These are phyloP conservation scores for Chunga burmeisteri DNA, from an alignment of 2,113 vertebrate species.

Conservation along the genomic window DNA sequence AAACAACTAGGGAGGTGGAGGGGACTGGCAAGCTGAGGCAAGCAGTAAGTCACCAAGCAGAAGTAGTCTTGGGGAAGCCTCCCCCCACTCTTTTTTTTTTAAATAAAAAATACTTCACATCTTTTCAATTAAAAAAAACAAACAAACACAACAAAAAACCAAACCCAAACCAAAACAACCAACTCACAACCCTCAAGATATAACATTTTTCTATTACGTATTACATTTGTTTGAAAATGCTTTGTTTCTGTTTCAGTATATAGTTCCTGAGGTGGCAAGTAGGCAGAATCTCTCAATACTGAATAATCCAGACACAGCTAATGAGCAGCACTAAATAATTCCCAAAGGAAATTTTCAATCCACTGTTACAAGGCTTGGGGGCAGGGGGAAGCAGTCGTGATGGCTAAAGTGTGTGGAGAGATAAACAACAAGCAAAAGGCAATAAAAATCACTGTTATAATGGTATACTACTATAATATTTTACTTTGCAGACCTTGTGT, in stretches of 20 bases:
- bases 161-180: not conserved
- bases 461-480: not conserved
- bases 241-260: not conserved
- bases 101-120: not conserved
- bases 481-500: constrained; percentile 85
- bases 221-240: not conserved
- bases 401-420: not conserved
- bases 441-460: not conserved
- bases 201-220: not conserved
- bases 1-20: not conserved
- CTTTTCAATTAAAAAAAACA: not conserved
- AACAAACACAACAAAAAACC: not conserved
- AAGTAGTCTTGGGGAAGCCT: not conserved
- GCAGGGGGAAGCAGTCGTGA: accelerated
- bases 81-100: accelerated
- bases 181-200: not conserved
- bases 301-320: not conserved
- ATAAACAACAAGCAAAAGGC: not conserved
- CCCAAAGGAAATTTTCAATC: not conserved
- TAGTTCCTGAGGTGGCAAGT: not conserved
- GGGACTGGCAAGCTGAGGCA: not conserved
- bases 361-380: not conserved
- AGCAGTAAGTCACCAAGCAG: not conserved
- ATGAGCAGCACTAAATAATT: not conserved
- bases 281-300: not conserved